These are phyloP conservation scores for Antheraea assamensis DNA, from an alignment of 2,888 invertebrate genomes.

Conservation along the genomic window DNA sequence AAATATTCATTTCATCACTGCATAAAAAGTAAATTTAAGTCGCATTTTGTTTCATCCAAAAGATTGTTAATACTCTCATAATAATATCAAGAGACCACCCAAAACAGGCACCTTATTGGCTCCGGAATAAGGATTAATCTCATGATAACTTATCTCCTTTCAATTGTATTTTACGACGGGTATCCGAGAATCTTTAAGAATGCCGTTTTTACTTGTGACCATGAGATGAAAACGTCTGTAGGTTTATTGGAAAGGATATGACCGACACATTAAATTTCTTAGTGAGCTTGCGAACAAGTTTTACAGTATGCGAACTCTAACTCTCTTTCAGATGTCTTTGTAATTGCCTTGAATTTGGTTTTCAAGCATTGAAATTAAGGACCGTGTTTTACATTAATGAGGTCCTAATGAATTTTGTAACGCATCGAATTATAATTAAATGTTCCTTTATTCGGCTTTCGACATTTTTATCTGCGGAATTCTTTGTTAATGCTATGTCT, in stretches of 20 bases:
- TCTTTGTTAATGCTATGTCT: neutral
- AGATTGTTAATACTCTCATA: constrained; percentile 5
- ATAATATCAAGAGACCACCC: constrained; percentile 38
- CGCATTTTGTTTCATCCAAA: constrained; percentile 13
- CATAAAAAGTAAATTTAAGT: constrained; percentile 2
- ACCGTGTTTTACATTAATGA: constrained; percentile 15
- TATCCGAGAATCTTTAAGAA: constrained; percentile 30
- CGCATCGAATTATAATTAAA: constrained; percentile 27
- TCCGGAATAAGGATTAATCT: constrained; percentile 38
- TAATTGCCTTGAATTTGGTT: constrained; percentile 4
- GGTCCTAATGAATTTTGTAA: constrained; percentile 25
- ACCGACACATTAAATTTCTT: constrained; percentile 10
- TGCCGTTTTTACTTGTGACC: constrained; percentile 26
- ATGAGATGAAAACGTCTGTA: constrained; percentile 16
- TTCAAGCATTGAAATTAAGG: neutral
- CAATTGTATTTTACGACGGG: constrained; percentile 27
- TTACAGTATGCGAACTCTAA: constrained; percentile 12
- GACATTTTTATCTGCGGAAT: neutral
- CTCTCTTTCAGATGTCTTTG: constrained; percentile 12
- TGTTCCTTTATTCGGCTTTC: neutral
- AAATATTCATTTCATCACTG: constrained; percentile 8
- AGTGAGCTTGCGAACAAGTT: constrained; percentile 5
- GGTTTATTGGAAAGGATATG: constrained; percentile 12
- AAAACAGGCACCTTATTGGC: constrained; percentile 29
- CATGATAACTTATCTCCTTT: constrained; percentile 32